phyloP scores from a whole-genome alignment of 1,140 invertebrate species.

The Lasaia peninsularis region DNA sequence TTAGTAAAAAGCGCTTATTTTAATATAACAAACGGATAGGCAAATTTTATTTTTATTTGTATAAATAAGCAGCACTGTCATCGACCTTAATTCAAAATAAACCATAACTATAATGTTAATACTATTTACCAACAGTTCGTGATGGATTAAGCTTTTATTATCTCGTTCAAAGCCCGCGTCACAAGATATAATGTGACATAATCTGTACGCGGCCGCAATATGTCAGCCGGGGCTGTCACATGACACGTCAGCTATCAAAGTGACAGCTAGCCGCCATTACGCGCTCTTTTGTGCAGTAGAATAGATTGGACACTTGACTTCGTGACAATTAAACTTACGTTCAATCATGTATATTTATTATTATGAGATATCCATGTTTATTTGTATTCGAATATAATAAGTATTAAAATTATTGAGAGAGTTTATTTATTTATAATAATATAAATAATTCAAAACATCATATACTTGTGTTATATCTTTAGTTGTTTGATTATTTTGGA shows the following conservation, averaged over 20 bases:
- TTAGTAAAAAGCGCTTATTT: no score
- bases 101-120: not conserved
- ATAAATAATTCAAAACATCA: no score
- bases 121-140: slow-evolving; percentile 26
- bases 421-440: no score
- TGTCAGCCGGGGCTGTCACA: slow-evolving; percentile 51
- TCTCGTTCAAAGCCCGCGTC: slow-evolving; percentile 35
- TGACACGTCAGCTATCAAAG: slow-evolving; percentile 40
- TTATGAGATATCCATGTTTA: not conserved
- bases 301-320: slow-evolving; percentile 8
- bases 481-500: no score
- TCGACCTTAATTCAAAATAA: not conserved
- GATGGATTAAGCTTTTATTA: slow-evolving; percentile 49
- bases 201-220: slow-evolving; percentile 53
- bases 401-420: no score
- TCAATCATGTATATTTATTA: not conserved
- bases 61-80: not conserved
- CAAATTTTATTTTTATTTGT: no score
- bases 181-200: slow-evolving; percentile 49
- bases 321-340: slow-evolving; percentile 8
- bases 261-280: slow-evolving; percentile 28
- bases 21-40: no score
- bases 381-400: no score
- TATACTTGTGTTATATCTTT: no score
- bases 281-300: slow-evolving; percentile 1